These are phyloP conservation scores for Toxonevra muliebris DNA, from an alignment of 2,888 invertebrate species.

Conservation along the genomic window DNA sequence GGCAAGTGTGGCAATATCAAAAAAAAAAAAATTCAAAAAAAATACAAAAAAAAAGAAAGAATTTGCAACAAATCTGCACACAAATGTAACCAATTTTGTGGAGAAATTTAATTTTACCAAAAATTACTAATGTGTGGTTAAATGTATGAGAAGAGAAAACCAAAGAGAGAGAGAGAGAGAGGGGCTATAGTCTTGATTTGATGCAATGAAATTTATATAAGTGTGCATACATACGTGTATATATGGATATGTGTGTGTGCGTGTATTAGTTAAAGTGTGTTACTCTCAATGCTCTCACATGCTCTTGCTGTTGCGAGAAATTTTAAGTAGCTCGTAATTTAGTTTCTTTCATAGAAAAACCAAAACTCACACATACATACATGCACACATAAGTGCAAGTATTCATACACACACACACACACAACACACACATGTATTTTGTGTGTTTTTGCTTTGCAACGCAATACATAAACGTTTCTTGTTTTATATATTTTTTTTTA, in stretches of 20 bases:
- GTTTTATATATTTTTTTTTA: not conserved
- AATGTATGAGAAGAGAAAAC: no score
- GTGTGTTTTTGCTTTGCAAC: not conserved
- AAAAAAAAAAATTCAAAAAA: not conserved
- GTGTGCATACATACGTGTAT: not conserved
- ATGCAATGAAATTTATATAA: no score
- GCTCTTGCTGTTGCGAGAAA: conserved; percentile 16
- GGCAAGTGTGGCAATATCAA: not conserved
- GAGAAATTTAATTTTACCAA: conserved; percentile 19
- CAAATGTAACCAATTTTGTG: conserved; percentile 22
- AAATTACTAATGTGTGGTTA: conserved; percentile 10
- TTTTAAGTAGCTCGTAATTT: conserved; percentile 36
- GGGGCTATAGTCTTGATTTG: no score
- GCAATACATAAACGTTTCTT: no score
- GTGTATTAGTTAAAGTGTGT: not conserved
- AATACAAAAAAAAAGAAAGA: no score
- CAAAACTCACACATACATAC: not conserved
- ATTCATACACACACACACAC: not conserved
- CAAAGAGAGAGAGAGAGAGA: no score
- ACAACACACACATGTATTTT: conserved; percentile 14
- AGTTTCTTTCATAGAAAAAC: conserved; percentile 21
- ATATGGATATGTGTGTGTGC: not conserved
- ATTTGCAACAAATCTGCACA: not conserved
- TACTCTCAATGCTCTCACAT: no score
- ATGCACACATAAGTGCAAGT: no score